Evolutionary conservation across 2,888 invertebrate genomes (phyloP).

Genomic region (Lepidocyrtinus sp.): DNA sequence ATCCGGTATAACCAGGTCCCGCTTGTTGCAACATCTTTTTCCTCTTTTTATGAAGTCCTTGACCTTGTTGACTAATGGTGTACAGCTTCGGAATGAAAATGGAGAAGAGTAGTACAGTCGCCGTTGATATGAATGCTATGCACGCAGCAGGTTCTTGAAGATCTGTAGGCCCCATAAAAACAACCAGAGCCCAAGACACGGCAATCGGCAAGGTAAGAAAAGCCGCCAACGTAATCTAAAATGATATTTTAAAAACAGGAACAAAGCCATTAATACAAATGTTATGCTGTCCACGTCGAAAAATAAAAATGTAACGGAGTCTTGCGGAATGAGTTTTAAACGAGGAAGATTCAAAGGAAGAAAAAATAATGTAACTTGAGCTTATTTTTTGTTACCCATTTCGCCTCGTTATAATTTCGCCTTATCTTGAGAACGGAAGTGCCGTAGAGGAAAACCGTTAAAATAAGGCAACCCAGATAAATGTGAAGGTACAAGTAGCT

Average conservation of each 20-base stretch:
- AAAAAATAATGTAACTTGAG: too few species aligned
- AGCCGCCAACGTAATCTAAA: slow-evolving; percentile 70
- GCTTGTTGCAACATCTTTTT: slow-evolving; percentile 70
- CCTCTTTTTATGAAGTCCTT: slow-evolving; percentile 66
- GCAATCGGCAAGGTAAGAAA: slow-evolving; percentile 70
- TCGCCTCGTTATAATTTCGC: slow-evolving; percentile 72
- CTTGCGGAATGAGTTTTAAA: too few species aligned
- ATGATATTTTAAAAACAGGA: neutral
- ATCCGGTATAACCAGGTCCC: slow-evolving; percentile 69
- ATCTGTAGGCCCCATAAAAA: slow-evolving; percentile 66
- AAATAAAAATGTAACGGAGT: neutral
- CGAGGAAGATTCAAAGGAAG: neutral
- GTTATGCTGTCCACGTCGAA: neutral
- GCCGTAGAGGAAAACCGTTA: slow-evolving; percentile 71
- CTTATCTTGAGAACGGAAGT: slow-evolving; percentile 71
- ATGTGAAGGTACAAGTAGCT: slow-evolving; percentile 71
- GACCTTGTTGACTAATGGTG: slow-evolving; percentile 71
- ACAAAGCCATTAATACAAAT: neutral
- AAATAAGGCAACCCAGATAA: slow-evolving; percentile 70
- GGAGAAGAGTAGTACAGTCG: slow-evolving; percentile 71
- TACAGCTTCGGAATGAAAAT: slow-evolving; percentile 72
- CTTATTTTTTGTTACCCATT: slow-evolving; percentile 67
- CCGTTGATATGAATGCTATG: slow-evolving; percentile 70
- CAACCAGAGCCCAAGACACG: slow-evolving; percentile 70
- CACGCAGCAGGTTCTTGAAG: slow-evolving; percentile 71